Evolutionary conservation across 1,140 invertebrate genomes (phyloP), one percentile per base, ranked within the genome.

Genomic region (Goniozus legneri): DNA sequence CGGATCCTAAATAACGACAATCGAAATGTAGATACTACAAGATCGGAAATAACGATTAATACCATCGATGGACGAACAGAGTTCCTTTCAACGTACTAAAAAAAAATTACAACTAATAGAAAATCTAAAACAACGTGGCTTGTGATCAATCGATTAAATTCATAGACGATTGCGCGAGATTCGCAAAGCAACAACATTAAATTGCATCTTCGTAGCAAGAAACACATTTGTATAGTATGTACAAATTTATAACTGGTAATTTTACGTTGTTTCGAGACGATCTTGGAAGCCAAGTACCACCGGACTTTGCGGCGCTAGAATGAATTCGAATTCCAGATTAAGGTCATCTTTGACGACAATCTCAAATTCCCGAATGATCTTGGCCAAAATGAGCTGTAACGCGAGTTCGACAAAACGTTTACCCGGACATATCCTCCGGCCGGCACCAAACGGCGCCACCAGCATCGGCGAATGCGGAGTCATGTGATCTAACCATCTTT

Each of bases 361-460:
- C 40, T 84, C 77, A 64, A 87, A 90, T 49, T 82, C 79, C 47
- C 84, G 79, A 35, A 88, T 70, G 46, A 86, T 85, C 80, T 87
- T 87, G 2, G 87, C 86, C 6, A 91, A 62, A 31, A 89, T 77
- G 16, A 90, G 72, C 47, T 87, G 83, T 4, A 92, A 72, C 45
- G 87, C 84, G 43, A 89, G 80, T 56, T 92, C 87, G 2, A 90
- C 84, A 57, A 90, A 91, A 42, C 88, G 73, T 69, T 90, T 89
- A 14, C 88, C 89, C 0, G 89, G 89, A 70, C 89, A 92, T 66
- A 88, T 87, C 38, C 89, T 75, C 32, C 81, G 77, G 0, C 95
- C 95, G 42, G 84, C 80, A 1, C 95, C 95, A 75, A 97, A 98
- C 0, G 94, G 91, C 2, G 89, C 82, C 1, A 94, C 82, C 13